These are phyloP conservation scores for Hirtodrosophila histrioides DNA, from an alignment of 2,888 invertebrate species.

Conservation along the genomic window DNA sequence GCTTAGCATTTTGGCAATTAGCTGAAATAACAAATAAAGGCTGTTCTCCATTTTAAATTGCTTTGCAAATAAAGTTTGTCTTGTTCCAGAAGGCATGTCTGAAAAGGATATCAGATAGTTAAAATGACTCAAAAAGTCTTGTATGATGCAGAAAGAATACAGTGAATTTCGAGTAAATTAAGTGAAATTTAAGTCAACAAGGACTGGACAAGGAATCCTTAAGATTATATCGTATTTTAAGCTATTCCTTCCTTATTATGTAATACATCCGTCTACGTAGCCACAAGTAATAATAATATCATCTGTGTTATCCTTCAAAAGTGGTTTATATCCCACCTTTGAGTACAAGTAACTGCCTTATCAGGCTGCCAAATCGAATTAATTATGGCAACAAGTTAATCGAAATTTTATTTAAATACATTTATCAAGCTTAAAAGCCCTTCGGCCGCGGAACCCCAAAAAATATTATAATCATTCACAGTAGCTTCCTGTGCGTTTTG, in stretches of 20 bases:
- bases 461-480: slow-evolving; percentile 27
- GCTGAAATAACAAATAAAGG: slow-evolving; percentile 33
- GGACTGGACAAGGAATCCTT: too few relatives aligned
- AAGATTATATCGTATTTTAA: too few relatives aligned
- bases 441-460: background rate
- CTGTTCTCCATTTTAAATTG: slow-evolving; percentile 33
- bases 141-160: too few relatives aligned
- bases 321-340: slow-evolving; percentile 1
- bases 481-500: slow-evolving; percentile 67
- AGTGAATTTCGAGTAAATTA: too few relatives aligned
- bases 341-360: slow-evolving; percentile 14
- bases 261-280: too few relatives aligned
- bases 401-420: slow-evolving; percentile 47
- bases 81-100: background rate
- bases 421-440: slow-evolving; percentile 24
- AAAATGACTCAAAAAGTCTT: slow-evolving; percentile 2
- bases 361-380: slow-evolving; percentile 38
- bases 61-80: slow-evolving; percentile 39
- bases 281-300: too few relatives aligned
- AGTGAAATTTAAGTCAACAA: too few relatives aligned
- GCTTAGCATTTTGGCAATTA: slow-evolving; percentile 54
- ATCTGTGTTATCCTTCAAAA: too few relatives aligned
- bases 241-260: too few relatives aligned
- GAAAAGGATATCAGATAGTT: slow-evolving; percentile 2
- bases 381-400: slow-evolving; percentile 24